Evolutionary conservation across 2,797 vertebrate species (phyloP).

Genomic region (Psittacula derbiana): DNA sequence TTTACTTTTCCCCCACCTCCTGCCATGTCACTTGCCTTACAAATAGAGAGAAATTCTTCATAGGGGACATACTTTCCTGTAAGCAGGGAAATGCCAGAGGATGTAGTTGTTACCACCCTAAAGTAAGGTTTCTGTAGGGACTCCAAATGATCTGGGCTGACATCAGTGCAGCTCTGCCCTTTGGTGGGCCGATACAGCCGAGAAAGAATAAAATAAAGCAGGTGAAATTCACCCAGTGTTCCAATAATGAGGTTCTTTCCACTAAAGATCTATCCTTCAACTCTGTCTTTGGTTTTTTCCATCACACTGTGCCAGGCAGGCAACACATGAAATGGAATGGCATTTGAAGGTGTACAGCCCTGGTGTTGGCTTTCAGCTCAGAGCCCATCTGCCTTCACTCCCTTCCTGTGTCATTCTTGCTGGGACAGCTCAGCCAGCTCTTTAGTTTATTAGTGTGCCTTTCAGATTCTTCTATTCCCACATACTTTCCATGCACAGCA

Average conservation of each 20-base stretch:
- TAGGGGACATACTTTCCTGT: background rate
- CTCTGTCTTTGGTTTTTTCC: background rate
- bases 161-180: background rate
- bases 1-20: background rate
- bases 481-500: background rate
- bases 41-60: background rate
- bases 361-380: background rate
- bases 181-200: background rate
- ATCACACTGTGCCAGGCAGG: no score
- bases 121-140: background rate
- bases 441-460: background rate
- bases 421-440: background rate
- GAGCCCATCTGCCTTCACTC: background rate
- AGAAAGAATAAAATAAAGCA: background rate
- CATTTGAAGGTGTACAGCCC: background rate
- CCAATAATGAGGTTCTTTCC: background rate
- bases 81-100: background rate
- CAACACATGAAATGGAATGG: background rate
- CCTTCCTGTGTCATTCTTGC: accelerated
- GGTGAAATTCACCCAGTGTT: background rate
- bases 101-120: background rate
- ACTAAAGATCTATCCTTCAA: background rate
- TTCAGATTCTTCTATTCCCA: background rate
- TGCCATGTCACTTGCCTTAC: background rate
- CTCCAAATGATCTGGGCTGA: background rate